Base-by-base conservation (phyloP, 2,888 invertebrate genomes). In the Liopterus haemorrhoidalis region DNA sequence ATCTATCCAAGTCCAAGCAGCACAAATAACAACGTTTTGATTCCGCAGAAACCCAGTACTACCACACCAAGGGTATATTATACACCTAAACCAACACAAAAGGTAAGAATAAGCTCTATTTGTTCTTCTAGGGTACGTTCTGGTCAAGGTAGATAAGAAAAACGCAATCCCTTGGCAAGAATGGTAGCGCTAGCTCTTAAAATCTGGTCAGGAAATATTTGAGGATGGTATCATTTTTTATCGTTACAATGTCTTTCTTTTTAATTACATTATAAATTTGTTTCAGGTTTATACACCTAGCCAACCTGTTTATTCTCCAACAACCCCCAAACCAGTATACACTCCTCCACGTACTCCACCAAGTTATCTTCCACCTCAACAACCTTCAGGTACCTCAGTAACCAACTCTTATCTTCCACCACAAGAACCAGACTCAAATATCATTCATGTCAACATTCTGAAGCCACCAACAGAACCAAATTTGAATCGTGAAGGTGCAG, bases 1-100 rank as follows among this genome's bases (percentile, higher is more conserved):
- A n/a, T n/a, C n/a, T n/a, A n/a, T n/a, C n/a, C n/a, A 16, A 16
- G 25, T n/a, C 27, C 22, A 14, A 14, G 12, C 27, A 3, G 12
- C 27, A 5, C 27, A n/a, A 3, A 28, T 14, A 4, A 8, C 28
- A 2, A 5, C 28, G 8, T 14, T 5, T 28, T 28, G 15, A n/a
- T n/a, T n/a, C n/a, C n/a, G n/a, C n/a, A n/a, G n/a, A n/a, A n/a
- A n/a, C n/a, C n/a, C n/a, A n/a, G n/a, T n/a, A 3, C 18, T 38
- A 11, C 22, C 43, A 28, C 27, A 31, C 12, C 5, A 32, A 35
- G 14, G 19, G 8, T 25, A 46, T 53, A 58, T 41, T 58, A 57
- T 37, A 60, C 61, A 52, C 60, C 60, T 48, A 55, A 60, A 11
- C 63, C 62, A 47, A 60, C 62, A 48, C 50, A 59, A 53, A 57